Percentiles rank a stretch among this genome's conserved stretches.
Conservation (phyloP, 1,140 invertebrate genomes). For the Littorina saxatilis region DNA sequence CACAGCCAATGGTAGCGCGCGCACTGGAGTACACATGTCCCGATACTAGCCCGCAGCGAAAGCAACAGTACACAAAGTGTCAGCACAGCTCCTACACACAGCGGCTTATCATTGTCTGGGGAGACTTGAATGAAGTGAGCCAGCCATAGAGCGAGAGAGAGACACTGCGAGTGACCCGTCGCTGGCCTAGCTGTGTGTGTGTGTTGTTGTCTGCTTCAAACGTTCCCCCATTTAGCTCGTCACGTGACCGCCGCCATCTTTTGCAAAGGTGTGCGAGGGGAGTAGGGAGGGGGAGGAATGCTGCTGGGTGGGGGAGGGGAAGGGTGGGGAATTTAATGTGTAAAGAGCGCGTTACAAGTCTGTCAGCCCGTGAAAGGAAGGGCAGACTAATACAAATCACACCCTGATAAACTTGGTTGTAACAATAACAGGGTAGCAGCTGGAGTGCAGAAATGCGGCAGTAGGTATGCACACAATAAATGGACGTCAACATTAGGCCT, state of each 20-base stretch:
- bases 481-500: no score
- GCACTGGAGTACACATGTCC: constrained; percentile 13
- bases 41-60: neutral
- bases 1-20: constrained; percentile 24
- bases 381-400: no score
- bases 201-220: neutral
- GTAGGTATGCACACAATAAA: no score
- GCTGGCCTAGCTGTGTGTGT: neutral
- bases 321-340: neutral
- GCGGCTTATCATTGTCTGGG: constrained; percentile 36
- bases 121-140: constrained; percentile 30
- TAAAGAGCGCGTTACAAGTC: neutral
- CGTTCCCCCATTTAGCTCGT: neutral
- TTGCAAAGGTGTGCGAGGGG: constrained; percentile 8
- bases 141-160: constrained; percentile 35
- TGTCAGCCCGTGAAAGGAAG: no score
- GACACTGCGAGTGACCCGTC: constrained; percentile 33
- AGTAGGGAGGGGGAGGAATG: neutral
- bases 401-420: no score
- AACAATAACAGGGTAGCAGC: no score
- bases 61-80: constrained; percentile 33
- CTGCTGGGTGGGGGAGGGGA: neutral
- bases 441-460: no score
- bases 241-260: constrained; percentile 34
- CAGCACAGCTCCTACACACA: constrained; percentile 21